Percentiles rank a stretch among this genome's conserved stretches.
These are phyloP conservation scores for Eumerus sabulonum DNA, from an alignment of 2,888 invertebrate species.

Conservation along the genomic window DNA sequence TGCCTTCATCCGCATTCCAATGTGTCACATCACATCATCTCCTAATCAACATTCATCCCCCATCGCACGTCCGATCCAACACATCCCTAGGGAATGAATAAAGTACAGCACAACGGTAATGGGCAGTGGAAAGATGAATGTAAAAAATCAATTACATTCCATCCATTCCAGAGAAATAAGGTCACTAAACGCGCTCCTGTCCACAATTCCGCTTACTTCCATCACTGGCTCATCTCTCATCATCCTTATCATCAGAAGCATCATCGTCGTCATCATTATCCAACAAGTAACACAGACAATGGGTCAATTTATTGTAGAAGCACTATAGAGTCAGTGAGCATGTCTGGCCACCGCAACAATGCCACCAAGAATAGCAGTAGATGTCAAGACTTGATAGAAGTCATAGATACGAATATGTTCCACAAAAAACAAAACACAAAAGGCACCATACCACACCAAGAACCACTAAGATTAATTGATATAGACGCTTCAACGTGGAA, in stretches of 20 bases:
- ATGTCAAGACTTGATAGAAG: conserved; percentile 54
- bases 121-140: conserved; percentile 10
- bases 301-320: conserved; percentile 65
- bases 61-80: conserved; percentile 62
- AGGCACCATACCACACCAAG: conserved; percentile 1
- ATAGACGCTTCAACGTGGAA: conserved; percentile 64
- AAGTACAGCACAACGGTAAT: conserved; percentile 3
- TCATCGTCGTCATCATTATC: conserved; percentile 1
- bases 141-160: conserved; percentile 62
- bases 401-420: conserved; percentile 18
- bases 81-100: no score
- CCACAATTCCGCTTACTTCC: conserved; percentile 61
- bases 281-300: conserved; percentile 48
- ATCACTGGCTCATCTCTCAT: conserved; percentile 50
- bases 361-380: conserved; percentile 35
- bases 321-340: background rate
- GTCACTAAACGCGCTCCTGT: conserved; percentile 47
- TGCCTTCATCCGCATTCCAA: background rate
- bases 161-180: conserved; percentile 55
- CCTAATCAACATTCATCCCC: conserved; percentile 65
- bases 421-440: background rate
- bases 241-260: conserved; percentile 50
- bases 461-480: conserved; percentile 66
- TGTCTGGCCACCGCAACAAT: conserved; percentile 51
- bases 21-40: background rate